A percentile compares a stretch with the other conserved stretches of the same genome.
Evolutionary conservation across 2,888 invertebrate species (phyloP).

Genomic region (Caenorhabditis sulstoni): DNA sequence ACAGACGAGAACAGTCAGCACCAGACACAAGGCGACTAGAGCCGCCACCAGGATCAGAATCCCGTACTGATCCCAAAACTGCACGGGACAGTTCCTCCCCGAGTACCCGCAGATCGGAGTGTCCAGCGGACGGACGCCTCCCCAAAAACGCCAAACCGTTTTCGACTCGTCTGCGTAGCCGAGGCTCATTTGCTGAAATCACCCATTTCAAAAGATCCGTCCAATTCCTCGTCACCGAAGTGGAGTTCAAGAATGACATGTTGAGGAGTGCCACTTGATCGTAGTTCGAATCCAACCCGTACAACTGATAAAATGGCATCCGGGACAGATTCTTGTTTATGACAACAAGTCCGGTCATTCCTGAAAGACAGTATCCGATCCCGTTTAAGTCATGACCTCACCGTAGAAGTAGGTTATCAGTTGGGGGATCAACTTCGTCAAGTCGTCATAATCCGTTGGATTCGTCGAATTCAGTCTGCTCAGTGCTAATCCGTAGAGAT

Average conservation of each 20-base stretch:
- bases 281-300: constrained; percentile 50
- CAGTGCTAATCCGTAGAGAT: constrained; percentile 68
- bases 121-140: constrained; percentile 37
- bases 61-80: constrained; percentile 61
- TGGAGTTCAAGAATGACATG: constrained; percentile 40
- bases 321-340: constrained; percentile 57
- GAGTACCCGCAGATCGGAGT: constrained; percentile 65
- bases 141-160: constrained; percentile 44
- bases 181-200: constrained; percentile 8
- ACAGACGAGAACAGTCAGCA: constrained; percentile 14
- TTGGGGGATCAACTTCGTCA: constrained; percentile 16
- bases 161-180: constrained; percentile 24
- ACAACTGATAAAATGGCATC: constrained; percentile 58
- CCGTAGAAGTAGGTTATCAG: constrained; percentile 44
- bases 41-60: constrained; percentile 54
- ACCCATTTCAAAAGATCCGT: not conserved
- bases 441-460: constrained; percentile 15
- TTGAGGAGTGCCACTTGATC: constrained; percentile 56
- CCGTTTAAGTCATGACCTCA: not conserved
- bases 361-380: constrained; percentile 43
- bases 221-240: constrained; percentile 22
- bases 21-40: constrained; percentile 25
- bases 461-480: constrained; percentile 30
- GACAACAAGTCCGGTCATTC: constrained; percentile 59
- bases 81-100: constrained; percentile 56